Percentiles rank a stretch among this genome's conserved stretches.
These are phyloP conservation scores for Drosophila prostipennis DNA, from an alignment of 2,888 invertebrate species.

Conservation along the genomic window DNA sequence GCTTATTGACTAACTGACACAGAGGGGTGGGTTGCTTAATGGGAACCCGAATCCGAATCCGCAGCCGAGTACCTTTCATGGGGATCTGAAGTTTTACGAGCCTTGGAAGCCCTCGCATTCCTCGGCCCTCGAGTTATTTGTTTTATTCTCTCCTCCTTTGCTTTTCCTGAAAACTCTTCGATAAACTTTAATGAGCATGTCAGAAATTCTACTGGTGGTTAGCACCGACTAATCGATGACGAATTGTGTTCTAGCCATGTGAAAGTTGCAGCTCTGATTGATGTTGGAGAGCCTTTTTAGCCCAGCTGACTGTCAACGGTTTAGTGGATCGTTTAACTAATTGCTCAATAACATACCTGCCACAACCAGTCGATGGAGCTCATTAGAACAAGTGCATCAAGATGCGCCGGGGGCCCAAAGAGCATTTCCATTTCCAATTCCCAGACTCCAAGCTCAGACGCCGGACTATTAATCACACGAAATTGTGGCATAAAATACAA, in stretches of 20 bases:
- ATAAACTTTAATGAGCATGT: constrained; percentile 70
- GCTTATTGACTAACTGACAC: constrained; percentile 68
- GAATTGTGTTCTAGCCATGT: constrained; percentile 57
- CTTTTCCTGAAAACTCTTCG: constrained; percentile 21
- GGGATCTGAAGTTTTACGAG: constrained; percentile 18
- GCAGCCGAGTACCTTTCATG: constrained; percentile 7
- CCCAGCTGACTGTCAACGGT: constrained; percentile 68
- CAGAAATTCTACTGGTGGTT: constrained; percentile 73
- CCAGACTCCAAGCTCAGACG: constrained; percentile 15
- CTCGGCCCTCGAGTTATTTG: constrained; percentile 67
- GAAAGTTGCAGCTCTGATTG: constrained; percentile 64
- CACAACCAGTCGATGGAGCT: neutral
- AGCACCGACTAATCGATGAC: constrained; percentile 52
- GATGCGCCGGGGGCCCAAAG: constrained; percentile 32
- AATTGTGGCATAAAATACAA: constrained; percentile 61
- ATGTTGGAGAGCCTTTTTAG: constrained; percentile 61
- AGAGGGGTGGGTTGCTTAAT: constrained; percentile 30
- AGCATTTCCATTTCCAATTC: constrained; percentile 18
- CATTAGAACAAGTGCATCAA: constrained; percentile 74
- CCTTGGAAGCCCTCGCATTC: constrained; percentile 64
- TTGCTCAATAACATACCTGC: constrained; percentile 68
- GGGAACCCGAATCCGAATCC: neutral
- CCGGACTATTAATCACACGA: constrained; percentile 70
- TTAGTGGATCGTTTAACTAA: constrained; percentile 65
- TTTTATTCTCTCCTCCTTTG: constrained; percentile 35